A percentile compares a stretch with the other conserved stretches of the same genome.
These are phyloP conservation scores for Agonopterix alstromeriana DNA, from an alignment of 2,888 invertebrate genomes.

Conservation along the genomic window DNA sequence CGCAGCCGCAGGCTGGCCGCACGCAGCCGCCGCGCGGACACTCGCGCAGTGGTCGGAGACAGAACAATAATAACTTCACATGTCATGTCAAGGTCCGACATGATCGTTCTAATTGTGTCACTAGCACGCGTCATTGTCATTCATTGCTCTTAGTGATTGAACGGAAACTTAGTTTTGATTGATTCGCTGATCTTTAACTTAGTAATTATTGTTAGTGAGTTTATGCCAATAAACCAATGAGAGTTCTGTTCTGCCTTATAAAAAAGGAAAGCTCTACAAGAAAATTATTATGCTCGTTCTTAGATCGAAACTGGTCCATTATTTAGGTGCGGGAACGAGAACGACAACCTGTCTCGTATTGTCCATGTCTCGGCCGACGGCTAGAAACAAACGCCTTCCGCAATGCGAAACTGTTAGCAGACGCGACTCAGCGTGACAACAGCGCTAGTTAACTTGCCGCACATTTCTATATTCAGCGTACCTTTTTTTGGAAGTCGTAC, in stretches of 20 bases:
- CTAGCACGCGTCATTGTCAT: constrained; percentile 20
- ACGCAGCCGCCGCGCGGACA: constrained; percentile 13
- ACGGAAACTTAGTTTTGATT: constrained; percentile 1
- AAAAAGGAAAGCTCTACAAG: too few relatives aligned
- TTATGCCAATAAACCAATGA: too few relatives aligned
- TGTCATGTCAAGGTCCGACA: constrained; percentile 39
- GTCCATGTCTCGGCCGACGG: too few relatives aligned
- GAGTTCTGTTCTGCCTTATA: too few relatives aligned
- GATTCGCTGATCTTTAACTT: neutral
- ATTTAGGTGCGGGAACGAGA: too few relatives aligned
- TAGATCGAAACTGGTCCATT: too few relatives aligned
- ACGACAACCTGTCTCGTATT: too few relatives aligned
- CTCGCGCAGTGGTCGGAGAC: constrained; percentile 12
- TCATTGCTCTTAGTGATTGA: constrained; percentile 14
- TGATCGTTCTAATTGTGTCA: constrained; percentile 31
- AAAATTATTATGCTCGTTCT: too few relatives aligned
- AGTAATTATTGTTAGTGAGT: too few relatives aligned
- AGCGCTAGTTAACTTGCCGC: neutral
- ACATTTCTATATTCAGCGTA: too few relatives aligned
- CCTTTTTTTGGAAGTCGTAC: neutral
- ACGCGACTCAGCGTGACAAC: neutral
- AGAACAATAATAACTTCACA: constrained; percentile 45
- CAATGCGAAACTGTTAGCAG: neutral
- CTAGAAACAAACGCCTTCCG: neutral
- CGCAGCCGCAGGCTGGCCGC: constrained; percentile 5